Conservation (phyloP, 2,113 vertebrate genomes). For the Trichechus manatus region DNA sequence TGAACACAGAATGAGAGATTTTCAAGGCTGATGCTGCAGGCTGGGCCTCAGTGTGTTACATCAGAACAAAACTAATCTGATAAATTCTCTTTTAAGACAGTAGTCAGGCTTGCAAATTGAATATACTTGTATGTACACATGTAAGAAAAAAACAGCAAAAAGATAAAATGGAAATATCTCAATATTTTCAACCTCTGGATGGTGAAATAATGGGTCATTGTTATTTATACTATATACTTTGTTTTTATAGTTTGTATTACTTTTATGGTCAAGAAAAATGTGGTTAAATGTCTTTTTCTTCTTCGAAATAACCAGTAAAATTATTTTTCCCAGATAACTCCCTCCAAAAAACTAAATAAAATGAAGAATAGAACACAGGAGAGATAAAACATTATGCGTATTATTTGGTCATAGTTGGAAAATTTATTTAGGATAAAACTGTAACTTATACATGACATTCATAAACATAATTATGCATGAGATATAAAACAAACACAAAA, state of each 20-base stretch:
- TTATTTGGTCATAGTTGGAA: not conserved
- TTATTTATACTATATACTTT: not conserved
- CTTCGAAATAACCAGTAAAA: conserved; percentile 12
- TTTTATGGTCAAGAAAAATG: not conserved
- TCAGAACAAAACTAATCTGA: not conserved
- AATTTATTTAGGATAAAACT: not conserved
- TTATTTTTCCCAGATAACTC: not conserved
- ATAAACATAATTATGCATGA: not conserved
- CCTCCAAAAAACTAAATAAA: not conserved
- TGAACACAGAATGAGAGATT: not conserved
- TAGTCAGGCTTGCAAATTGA: not conserved
- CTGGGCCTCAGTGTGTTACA: not conserved
- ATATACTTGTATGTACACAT: not conserved
- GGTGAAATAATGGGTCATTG: not conserved
- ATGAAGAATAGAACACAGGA: not conserved
- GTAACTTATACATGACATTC: not conserved
- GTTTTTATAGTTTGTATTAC: not conserved
- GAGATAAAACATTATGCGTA: not conserved
- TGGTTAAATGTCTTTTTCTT: not conserved
- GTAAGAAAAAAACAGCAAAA: not conserved
- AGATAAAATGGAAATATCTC: not conserved
- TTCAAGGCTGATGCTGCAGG: not conserved
- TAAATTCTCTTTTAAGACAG: conserved; percentile 15
- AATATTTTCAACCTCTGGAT: not conserved
- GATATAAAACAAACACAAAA: conserved; percentile 1